Conservation (phyloP, 2,888 invertebrate species). For the Drosophila imparisetae region DNA sequence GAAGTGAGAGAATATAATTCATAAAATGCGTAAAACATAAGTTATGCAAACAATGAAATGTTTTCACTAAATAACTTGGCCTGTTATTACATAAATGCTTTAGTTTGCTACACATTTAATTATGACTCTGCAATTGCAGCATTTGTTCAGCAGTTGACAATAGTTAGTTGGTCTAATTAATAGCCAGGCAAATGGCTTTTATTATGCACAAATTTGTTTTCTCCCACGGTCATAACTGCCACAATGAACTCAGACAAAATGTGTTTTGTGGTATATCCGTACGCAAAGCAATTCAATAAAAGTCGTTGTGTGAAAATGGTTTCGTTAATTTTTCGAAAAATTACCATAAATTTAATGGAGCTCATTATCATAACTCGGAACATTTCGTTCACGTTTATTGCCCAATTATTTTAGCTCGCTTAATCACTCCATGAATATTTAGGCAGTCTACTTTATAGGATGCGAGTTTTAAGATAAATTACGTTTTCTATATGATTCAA, state of each 20-base stretch:
- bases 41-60: conserved; percentile 5
- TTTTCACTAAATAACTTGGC: neutral
- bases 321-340: conserved; percentile 27
- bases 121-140: conserved; percentile 13
- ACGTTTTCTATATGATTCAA: neutral
- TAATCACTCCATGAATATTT: neutral
- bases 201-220: conserved; percentile 51
- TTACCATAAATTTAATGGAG: conserved; percentile 43
- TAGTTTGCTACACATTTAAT: conserved; percentile 34
- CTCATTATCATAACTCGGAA: conserved; percentile 22
- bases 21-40: conserved; percentile 15
- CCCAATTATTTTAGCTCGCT: conserved; percentile 8
- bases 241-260: conserved; percentile 28
- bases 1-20: conserved; percentile 20
- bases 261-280: conserved; percentile 11
- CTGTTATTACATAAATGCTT: conserved; percentile 3
- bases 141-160: conserved; percentile 25
- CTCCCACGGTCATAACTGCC: conserved; percentile 23
- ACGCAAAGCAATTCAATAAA: conserved; percentile 39
- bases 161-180: conserved; percentile 53
- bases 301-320: conserved; percentile 27
- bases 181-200: conserved; percentile 54
- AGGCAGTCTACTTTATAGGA: neutral
- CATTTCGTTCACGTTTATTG: conserved; percentile 22
- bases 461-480: neutral